Conservation (phyloP, 2,113 vertebrate genomes). For the Anhinga rufa region DNA sequence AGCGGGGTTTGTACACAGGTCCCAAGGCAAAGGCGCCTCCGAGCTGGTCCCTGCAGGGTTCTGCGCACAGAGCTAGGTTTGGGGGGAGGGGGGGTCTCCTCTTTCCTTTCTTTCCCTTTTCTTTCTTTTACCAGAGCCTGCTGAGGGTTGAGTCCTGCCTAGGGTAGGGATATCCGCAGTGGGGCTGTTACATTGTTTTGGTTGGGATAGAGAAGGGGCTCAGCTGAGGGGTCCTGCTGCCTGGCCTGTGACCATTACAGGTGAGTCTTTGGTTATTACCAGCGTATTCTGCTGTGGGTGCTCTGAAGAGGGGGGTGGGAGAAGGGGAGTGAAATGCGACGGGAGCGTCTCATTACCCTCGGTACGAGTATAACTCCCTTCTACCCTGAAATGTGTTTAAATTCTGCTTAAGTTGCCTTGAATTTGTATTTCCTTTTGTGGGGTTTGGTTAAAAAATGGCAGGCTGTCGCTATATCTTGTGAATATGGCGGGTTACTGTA, state of each 20-base stretch:
- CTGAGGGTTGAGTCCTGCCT: constrained; percentile 17
- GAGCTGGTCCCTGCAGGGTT: constrained; percentile 10
- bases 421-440: background rate
- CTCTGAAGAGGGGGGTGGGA: background rate
- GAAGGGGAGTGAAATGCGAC: background rate
- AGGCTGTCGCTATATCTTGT: constrained; percentile 54
- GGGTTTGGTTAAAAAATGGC: constrained; percentile 49
- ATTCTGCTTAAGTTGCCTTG: background rate
- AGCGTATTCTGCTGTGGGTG: background rate
- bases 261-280: constrained; percentile 75
- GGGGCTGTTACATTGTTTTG: constrained; percentile 87
- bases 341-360: background rate
- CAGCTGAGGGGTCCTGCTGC: constrained; percentile 69
- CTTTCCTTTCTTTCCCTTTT: background rate
- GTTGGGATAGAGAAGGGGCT: constrained; percentile 66
- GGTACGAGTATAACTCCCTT: background rate
- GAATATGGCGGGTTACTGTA: constrained; percentile 80
- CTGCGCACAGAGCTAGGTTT: background rate
- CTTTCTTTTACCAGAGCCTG: background rate
- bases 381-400: background rate
- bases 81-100: constrained; percentile 42
- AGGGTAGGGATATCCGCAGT: constrained; percentile 79
- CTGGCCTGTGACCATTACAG: constrained; percentile 88
- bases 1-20: constrained; percentile 68
- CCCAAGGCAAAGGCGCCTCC: constrained; percentile 29